Conservation (phyloP, 1,140 invertebrate genomes). For the Tetragnatha versicolor region DNA sequence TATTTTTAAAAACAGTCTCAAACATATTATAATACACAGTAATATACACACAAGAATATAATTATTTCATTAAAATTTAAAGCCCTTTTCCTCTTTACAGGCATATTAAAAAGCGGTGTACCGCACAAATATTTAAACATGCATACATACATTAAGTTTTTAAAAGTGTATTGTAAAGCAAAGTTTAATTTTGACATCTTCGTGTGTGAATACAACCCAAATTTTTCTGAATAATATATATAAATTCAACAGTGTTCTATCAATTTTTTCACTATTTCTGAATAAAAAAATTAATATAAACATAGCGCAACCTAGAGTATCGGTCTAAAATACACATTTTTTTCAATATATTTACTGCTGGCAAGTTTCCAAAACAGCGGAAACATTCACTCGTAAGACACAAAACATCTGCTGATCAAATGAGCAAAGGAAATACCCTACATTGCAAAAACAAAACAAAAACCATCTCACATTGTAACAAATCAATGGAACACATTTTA, state of each 20-base stretch:
- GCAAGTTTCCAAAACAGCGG: slow-evolving; percentile 35
- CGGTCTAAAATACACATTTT: slow-evolving; percentile 27
- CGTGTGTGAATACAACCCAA: neutral
- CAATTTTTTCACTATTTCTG: slow-evolving; percentile 40
- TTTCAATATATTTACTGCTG: slow-evolving; percentile 33
- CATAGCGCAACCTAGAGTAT: slow-evolving; percentile 36
- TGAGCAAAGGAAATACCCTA: slow-evolving; percentile 56
- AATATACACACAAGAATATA: slow-evolving; percentile 42
- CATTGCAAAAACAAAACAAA: slow-evolving; percentile 49
- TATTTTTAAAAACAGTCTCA: slow-evolving; percentile 4
- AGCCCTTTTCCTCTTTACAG: slow-evolving; percentile 34
- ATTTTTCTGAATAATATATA: neutral
- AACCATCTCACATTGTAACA: slow-evolving; percentile 54
- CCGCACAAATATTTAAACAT: slow-evolving; percentile 39
- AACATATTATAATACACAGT: slow-evolving; percentile 15
- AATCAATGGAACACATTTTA: slow-evolving; percentile 53
- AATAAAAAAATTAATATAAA: slow-evolving; percentile 35
- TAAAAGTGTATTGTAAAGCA: slow-evolving; percentile 21
- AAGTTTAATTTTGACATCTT: neutral
- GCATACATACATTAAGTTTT: slow-evolving; percentile 31
- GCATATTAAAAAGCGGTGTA: slow-evolving; percentile 21
- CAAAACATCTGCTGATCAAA: slow-evolving; percentile 52
- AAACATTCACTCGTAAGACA: slow-evolving; percentile 43
- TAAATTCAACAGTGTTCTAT: neutral
- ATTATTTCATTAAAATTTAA: slow-evolving; percentile 25